Percentiles rank a stretch among this genome's conserved stretches.
Evolutionary conservation across 2,888 invertebrate species (phyloP).

Genomic region (Apoda limacodes): DNA sequence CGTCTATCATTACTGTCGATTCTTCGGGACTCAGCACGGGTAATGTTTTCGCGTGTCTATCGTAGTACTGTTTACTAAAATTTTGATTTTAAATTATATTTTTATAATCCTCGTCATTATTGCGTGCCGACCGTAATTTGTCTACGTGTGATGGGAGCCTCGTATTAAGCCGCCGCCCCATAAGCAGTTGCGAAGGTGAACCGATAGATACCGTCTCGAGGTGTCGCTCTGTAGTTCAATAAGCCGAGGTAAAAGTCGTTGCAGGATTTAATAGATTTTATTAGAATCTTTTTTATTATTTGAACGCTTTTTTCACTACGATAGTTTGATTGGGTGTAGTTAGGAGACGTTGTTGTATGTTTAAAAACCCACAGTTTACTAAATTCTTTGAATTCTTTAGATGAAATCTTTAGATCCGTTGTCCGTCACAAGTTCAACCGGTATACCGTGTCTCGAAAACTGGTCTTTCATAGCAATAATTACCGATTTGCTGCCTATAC

Average conservation of each 20-base stretch:
- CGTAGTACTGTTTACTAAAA: constrained; percentile 6
- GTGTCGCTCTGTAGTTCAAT: constrained; percentile 12
- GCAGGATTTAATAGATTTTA: constrained; percentile 7
- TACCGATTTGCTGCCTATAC: constrained; percentile 5
- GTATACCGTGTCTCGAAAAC: constrained; percentile 17
- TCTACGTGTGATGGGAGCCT: constrained; percentile 7
- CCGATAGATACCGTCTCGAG: constrained; percentile 7
- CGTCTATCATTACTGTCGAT: constrained; percentile 5
- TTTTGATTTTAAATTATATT: constrained; percentile 2
- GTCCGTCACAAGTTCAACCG: constrained; percentile 17
- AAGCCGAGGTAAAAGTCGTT: constrained; percentile 14
- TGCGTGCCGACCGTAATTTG: constrained; percentile 3
- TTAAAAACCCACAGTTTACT: too few species aligned
- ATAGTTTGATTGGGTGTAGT: constrained; percentile 14
- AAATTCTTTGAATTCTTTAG: constrained; percentile 14
- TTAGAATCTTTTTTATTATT: constrained; percentile 13
- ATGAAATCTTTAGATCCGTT: constrained; percentile 15
- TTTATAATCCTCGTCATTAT: constrained; percentile 3
- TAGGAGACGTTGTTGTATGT: constrained; percentile 6
- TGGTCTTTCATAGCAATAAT: constrained; percentile 14
- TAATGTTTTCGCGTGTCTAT: constrained; percentile 1
- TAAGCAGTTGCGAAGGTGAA: constrained; percentile 15
- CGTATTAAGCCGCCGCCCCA: constrained; percentile 15
- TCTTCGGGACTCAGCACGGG: constrained; percentile 5
- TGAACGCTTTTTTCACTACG: constrained; percentile 13